Evolutionary conservation across 2,797 vertebrate species (phyloP).

Genomic region (Pseudomugil gertrudae): DNA sequence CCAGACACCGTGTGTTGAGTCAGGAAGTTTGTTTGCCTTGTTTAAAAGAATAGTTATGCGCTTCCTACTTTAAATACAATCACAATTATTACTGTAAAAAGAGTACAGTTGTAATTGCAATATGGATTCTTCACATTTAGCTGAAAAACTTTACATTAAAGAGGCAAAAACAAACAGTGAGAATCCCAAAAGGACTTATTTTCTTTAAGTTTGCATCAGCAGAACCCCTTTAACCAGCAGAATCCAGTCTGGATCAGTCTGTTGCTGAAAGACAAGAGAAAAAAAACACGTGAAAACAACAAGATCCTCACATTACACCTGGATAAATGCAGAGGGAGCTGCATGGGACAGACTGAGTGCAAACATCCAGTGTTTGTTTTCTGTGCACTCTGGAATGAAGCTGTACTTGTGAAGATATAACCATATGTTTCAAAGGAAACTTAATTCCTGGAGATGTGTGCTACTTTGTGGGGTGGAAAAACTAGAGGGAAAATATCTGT

Average conservation of each 20-base stretch:
- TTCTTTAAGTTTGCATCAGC: slow-evolving; percentile 32
- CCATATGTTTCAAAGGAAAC: slow-evolving; percentile 38
- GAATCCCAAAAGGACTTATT: slow-evolving; percentile 25
- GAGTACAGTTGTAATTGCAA: background rate
- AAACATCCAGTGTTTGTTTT: slow-evolving; percentile 49
- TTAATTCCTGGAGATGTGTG: slow-evolving; percentile 24
- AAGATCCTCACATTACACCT: slow-evolving; percentile 31
- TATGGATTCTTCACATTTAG: background rate
- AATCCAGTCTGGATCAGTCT: slow-evolving; percentile 32
- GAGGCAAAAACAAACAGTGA: background rate
- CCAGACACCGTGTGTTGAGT: background rate
- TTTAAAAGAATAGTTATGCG: background rate
- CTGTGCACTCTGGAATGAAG: slow-evolving; percentile 25
- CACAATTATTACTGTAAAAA: background rate
- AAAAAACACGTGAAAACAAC: slow-evolving; percentile 15
- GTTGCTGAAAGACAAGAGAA: slow-evolving; percentile 4
- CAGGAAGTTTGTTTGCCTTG: background rate
- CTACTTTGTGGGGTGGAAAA: slow-evolving; percentile 14
- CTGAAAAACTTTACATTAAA: background rate
- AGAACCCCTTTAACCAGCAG: slow-evolving; percentile 19
- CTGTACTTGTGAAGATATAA: slow-evolving; percentile 14
- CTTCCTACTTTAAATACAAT: background rate
- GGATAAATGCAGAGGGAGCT: slow-evolving; percentile 24
- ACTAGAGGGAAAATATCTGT: slow-evolving; percentile 5
- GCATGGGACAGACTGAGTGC: slow-evolving; percentile 9